Conservation (phyloP, 2,888 invertebrate genomes). For the Lithophane ornitopus region DNA sequence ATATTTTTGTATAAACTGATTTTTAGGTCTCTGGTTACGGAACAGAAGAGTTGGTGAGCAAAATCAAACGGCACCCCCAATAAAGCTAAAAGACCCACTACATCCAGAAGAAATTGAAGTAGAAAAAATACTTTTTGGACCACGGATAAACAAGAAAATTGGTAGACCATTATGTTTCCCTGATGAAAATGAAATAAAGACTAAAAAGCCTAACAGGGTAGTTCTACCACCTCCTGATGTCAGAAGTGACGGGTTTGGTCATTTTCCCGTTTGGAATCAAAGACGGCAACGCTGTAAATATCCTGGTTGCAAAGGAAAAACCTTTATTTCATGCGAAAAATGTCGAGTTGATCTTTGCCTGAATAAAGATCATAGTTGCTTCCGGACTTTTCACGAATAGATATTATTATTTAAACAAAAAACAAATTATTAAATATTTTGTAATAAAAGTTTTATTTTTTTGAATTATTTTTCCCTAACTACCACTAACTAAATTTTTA, state of each 20-base stretch:
- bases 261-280: conserved; percentile 21
- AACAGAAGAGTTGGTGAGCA: not conserved
- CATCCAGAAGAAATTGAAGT: not conserved
- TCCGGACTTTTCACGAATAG: conserved; percentile 9
- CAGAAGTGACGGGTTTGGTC: conserved; percentile 16
- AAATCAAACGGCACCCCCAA: not conserved
- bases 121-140: not conserved
- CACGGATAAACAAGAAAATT: not conserved
- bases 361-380: conserved; percentile 5
- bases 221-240: too few species aligned
- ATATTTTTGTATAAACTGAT: not conserved
- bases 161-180: too few species aligned
- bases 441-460: not conserved
- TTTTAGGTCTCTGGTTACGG: conserved; percentile 2
- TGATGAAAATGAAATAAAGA: not conserved
- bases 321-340: conserved; percentile 17
- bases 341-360: conserved; percentile 25
- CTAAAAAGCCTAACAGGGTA: not conserved
- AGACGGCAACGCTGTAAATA: conserved; percentile 16
- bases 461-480: not conserved
- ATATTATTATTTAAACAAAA: not conserved
- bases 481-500: not conserved
- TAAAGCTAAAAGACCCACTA: not conserved
- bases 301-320: conserved; percentile 1
- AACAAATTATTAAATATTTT: not conserved